A percentile compares a stretch with the other conserved stretches of the same genome.
These are phyloP conservation scores for Gasterosteus nipponicus DNA, from an alignment of 2,113 vertebrate species.

Conservation along the genomic window DNA sequence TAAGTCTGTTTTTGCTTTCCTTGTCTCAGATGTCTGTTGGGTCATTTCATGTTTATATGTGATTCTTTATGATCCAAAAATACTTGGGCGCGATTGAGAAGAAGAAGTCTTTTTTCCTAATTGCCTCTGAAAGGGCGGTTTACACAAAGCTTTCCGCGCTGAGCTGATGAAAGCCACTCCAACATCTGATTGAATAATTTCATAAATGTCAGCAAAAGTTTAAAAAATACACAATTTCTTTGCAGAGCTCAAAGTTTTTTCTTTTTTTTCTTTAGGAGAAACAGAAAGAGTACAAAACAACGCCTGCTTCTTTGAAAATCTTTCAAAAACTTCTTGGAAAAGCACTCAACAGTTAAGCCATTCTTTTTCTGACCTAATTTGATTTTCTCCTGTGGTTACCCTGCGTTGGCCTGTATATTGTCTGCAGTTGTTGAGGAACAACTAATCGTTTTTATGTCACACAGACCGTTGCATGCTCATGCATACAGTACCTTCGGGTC, in stretches of 20 bases:
- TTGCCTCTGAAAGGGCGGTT: slow-evolving; percentile 30
- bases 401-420: background rate
- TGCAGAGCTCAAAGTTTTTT: background rate
- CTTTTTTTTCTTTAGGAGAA: background rate
- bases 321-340: background rate
- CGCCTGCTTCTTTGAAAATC: slow-evolving; percentile 2
- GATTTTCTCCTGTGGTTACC: background rate
- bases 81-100: slow-evolving; percentile 33
- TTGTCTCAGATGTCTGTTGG: slow-evolving; percentile 12
- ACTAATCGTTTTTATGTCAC: background rate
- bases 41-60: slow-evolving; percentile 47
- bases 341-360: background rate
- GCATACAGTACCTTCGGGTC: background rate
- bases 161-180: background rate
- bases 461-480: background rate
- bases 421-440: background rate
- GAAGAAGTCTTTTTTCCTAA: background rate
- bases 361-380: background rate
- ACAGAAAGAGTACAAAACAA: background rate
- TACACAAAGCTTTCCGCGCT: background rate
- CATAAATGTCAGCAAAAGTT: slow-evolving; percentile 18
- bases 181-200: slow-evolving; percentile 39
- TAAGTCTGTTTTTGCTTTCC: slow-evolving; percentile 14
- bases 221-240: slow-evolving; percentile 14
- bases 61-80: slow-evolving; percentile 53